Evolutionary conservation across 2,888 invertebrate genomes (phyloP).

Genomic region (Hemaris fuciformis): DNA sequence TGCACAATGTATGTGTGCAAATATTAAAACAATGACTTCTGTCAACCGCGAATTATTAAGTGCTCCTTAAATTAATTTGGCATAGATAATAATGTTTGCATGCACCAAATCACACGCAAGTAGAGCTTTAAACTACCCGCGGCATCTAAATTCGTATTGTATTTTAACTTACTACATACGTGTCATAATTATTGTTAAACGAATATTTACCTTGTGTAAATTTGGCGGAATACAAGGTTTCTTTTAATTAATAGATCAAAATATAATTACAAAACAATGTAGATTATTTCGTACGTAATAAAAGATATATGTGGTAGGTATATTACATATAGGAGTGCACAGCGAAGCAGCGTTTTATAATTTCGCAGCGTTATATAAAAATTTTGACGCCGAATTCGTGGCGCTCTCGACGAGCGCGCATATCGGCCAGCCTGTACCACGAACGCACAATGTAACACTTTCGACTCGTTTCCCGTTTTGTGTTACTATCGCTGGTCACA

Average conservation of each 20-base stretch:
- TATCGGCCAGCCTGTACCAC: conserved; percentile 61
- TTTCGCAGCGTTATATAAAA: conserved; percentile 64
- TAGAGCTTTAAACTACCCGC: neutral
- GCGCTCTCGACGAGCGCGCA: conserved; percentile 59
- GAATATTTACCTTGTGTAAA: no score
- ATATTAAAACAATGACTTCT: neutral
- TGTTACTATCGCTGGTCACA: conserved; percentile 16
- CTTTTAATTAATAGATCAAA: neutral
- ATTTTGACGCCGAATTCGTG: conserved; percentile 68
- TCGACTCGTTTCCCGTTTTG: conserved; percentile 15
- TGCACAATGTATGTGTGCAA: neutral
- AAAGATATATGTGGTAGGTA: neutral
- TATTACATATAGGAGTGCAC: neutral
- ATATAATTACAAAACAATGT: neutral
- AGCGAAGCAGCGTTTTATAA: conserved; percentile 33
- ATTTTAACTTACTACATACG: no score
- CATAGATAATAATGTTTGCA: neutral
- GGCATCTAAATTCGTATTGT: neutral
- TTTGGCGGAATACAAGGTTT: no score
- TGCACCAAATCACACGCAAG: neutral
- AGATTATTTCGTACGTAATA: neutral
- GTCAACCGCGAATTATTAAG: neutral
- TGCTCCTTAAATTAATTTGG: neutral
- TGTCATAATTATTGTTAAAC: no score
- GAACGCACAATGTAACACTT: conserved; percentile 25